These are phyloP conservation scores for Candidula unifasciata DNA, from an alignment of 2,888 invertebrate species.

Conservation along the genomic window DNA sequence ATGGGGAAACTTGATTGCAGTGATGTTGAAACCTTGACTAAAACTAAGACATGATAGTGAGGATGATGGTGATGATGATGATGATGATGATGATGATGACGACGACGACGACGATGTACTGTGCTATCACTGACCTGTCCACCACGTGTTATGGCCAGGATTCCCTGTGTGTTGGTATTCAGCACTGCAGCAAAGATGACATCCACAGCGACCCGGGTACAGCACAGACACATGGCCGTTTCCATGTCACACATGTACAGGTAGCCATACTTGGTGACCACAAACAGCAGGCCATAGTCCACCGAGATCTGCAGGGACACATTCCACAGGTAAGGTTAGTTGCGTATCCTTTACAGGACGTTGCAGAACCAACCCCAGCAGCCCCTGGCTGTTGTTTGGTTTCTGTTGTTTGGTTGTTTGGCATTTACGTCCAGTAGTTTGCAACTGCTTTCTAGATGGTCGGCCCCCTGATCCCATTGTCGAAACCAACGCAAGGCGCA, in stretches of 20 bases:
- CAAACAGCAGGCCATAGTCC: slow-evolving; percentile 75
- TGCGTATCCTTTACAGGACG: too few species aligned
- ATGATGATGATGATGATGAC: neutral
- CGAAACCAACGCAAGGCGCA: too few species aligned
- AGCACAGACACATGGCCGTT: slow-evolving; percentile 73
- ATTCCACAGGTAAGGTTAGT: too few species aligned
- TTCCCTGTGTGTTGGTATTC: slow-evolving; percentile 72
- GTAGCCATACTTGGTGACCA: slow-evolving; percentile 77
- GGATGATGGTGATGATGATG: neutral
- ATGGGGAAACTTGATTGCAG: too few species aligned
- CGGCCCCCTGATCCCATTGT: too few species aligned
- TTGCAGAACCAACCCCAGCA: too few species aligned
- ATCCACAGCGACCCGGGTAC: slow-evolving; percentile 72
- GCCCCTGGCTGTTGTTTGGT: too few species aligned
- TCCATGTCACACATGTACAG: slow-evolving; percentile 78
- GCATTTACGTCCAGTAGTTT: too few species aligned
- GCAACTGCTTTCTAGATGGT: too few species aligned
- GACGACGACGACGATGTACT: neutral
- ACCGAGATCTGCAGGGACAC: slow-evolving; percentile 71
- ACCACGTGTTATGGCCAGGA: slow-evolving; percentile 69
- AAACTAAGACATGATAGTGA: too few species aligned
- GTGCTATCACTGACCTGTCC: slow-evolving; percentile 65
- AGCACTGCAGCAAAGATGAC: slow-evolving; percentile 75
- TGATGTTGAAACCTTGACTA: too few species aligned
- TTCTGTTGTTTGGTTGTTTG: too few species aligned